These are phyloP conservation scores for Xyliphius kryptos DNA, from an alignment of 2,113 vertebrate genomes.

Conservation along the genomic window DNA sequence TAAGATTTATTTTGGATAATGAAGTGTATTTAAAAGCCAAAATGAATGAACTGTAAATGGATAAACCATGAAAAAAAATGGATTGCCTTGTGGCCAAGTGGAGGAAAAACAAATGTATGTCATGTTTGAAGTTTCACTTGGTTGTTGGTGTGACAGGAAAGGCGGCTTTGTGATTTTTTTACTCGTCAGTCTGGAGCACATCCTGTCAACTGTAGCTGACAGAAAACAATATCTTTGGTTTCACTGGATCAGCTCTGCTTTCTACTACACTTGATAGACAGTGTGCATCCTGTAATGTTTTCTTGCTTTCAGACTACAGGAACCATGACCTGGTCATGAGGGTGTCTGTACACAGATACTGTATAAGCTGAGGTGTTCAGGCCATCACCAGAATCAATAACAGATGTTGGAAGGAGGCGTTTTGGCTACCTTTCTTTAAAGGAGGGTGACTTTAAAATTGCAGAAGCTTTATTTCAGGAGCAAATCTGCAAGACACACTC, in stretches of 20 bases:
- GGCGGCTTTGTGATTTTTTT: constrained; percentile 14
- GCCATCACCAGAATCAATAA: constrained; percentile 28
- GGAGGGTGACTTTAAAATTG: constrained; percentile 19
- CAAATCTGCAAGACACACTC: constrained; percentile 33
- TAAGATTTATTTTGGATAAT: no score
- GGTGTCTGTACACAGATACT: constrained; percentile 12
- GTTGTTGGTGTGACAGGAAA: constrained; percentile 22
- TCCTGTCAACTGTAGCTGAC: constrained; percentile 18
- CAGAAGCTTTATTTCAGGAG: constrained; percentile 36
- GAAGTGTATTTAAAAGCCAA: no score
- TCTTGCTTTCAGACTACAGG: neutral
- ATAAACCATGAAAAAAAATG: no score
- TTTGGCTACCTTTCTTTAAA: constrained; percentile 21
- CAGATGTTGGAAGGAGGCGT: constrained; percentile 35
- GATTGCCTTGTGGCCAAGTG: no score
- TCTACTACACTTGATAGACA: neutral
- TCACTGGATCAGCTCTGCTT: neutral
- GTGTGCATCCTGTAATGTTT: constrained; percentile 1
- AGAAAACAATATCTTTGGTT: constrained; percentile 6
- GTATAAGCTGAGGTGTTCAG: constrained; percentile 23
- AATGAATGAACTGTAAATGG: no score
- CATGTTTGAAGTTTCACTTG: neutral
- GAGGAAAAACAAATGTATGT: neutral
- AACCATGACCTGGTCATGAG: constrained; percentile 14
- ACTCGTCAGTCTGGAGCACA: constrained; percentile 23